Conservation (phyloP, 2,113 vertebrate species). For the Prunella himalayana region DNA sequence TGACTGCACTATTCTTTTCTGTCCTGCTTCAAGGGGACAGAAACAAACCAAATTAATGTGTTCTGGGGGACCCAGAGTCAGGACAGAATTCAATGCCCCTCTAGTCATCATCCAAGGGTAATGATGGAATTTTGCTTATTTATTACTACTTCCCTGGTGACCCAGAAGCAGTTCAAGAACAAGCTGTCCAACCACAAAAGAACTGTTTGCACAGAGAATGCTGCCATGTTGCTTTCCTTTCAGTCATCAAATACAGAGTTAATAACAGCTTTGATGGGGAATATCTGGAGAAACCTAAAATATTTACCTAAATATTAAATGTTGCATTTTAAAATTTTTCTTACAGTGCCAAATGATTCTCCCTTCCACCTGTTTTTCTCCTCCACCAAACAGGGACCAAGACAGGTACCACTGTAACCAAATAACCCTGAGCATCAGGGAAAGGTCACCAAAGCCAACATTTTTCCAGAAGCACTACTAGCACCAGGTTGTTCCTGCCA, state of each 20-base stretch:
- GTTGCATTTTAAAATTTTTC: neutral
- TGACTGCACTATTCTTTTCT: neutral
- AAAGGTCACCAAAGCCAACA: neutral
- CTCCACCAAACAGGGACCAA: neutral
- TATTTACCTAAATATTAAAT: neutral
- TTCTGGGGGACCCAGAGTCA: neutral
- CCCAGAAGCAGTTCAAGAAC: neutral
- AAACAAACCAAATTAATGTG: neutral
- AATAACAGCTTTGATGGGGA: neutral
- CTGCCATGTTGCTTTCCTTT: neutral
- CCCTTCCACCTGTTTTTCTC: neutral
- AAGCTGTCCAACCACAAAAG: neutral
- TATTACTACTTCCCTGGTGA: neutral
- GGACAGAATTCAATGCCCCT: neutral
- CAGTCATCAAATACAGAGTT: neutral
- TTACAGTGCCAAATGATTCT: neutral
- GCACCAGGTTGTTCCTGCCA: neutral
- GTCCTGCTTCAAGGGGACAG: neutral
- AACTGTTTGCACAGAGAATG: conserved; percentile 35
- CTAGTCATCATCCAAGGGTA: neutral
- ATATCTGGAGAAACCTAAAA: neutral
- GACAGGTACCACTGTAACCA: neutral
- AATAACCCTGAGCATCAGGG: neutral
- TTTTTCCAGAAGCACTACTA: neutral
- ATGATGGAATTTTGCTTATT: neutral